Base-by-base conservation (phyloP, 1,140 invertebrate species). In the Eubasilissa regina region DNA sequence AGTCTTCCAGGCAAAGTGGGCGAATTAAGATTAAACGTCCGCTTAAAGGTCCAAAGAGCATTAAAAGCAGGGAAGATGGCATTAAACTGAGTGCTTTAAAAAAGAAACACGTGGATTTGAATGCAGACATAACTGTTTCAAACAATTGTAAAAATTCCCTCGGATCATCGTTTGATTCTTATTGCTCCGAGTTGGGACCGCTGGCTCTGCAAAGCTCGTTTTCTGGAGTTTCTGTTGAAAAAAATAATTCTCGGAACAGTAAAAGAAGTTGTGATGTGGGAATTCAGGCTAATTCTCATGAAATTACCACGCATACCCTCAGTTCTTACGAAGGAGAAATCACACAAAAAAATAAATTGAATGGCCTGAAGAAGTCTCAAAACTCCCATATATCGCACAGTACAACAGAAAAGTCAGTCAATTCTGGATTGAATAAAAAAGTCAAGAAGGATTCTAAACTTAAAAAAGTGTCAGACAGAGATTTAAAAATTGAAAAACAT, bases 301-400 rank as follows among this genome's bases (percentile, higher is more conserved):
- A 93, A 84, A 91, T 93, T 45, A 89, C 90, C 3, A 91, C 89
- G 12, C 91, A 91, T 81, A 92, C 90, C 0, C 85, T 90, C 7
- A 68, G 78, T 21, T 80, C 78, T 7, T 35, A 62, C 8, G 75
- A 82, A 13, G 72, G 35, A 13, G 62, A 89, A 7, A 84, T 75
- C 0, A 73, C 15, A 60, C 35, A 48, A 47, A 81, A 79, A 51
- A 81, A 68, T 44, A 78, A 78, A 78, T 17, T 75, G 1, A 82
- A 77, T 77, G 11, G n/a, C 13, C 74, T 79, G 47, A 77, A 77
- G 45, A 77, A 74, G 64, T 82, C 81, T 12, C 75, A 80, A 12
- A 80, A 74, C 74, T 72, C 79, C 0, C 21, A 66, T 53, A 17
- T 70, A 10, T 74, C 55, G 1, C 73, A 58, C 17, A 75, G 51